These are phyloP conservation scores for Liparis tanakae DNA, from an alignment of 2,797 vertebrate genomes.

Conservation along the genomic window DNA sequence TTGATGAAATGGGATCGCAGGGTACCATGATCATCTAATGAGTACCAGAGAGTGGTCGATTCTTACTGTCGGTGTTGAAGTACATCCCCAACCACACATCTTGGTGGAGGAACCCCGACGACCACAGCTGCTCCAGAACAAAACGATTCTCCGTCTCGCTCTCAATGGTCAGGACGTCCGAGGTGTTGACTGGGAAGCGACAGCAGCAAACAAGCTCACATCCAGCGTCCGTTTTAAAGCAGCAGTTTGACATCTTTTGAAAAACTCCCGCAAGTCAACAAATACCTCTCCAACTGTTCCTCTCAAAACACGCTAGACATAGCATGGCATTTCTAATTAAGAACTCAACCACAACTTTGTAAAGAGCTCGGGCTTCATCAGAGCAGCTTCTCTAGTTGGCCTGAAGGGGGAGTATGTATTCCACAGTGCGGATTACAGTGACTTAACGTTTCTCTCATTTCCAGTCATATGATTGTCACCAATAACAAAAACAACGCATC, in stretches of 20 bases:
- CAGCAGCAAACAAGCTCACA: conserved; percentile 17
- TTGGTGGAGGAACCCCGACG: conserved; percentile 80
- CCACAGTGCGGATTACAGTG: conserved; percentile 7
- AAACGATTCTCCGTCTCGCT: conserved; percentile 89
- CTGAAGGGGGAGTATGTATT: conserved; percentile 60
- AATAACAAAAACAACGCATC: not conserved
- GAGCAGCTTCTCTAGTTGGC: conserved; percentile 21
- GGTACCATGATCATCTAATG: not conserved
- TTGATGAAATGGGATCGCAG: not conserved
- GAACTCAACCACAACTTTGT: not conserved
- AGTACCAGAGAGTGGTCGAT: not conserved
- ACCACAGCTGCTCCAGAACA: conserved; percentile 86
- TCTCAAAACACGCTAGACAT: not conserved
- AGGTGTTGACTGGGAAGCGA: conserved; percentile 81
- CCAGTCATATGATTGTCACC: no score
- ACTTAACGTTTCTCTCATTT: not conserved
- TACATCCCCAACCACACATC: conserved; percentile 89
- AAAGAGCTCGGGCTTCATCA: not conserved
- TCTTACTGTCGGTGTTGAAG: conserved; percentile 88
- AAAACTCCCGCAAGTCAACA: not conserved
- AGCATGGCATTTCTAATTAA: not conserved
- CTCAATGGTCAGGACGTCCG: conserved; percentile 89
- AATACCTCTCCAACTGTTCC: not conserved
- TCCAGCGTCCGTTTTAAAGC: not conserved
- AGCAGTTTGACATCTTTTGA: not conserved